Evolutionary conservation across 2,797 vertebrate genomes (phyloP).

Genomic region (Phoebastria nigripes): DNA sequence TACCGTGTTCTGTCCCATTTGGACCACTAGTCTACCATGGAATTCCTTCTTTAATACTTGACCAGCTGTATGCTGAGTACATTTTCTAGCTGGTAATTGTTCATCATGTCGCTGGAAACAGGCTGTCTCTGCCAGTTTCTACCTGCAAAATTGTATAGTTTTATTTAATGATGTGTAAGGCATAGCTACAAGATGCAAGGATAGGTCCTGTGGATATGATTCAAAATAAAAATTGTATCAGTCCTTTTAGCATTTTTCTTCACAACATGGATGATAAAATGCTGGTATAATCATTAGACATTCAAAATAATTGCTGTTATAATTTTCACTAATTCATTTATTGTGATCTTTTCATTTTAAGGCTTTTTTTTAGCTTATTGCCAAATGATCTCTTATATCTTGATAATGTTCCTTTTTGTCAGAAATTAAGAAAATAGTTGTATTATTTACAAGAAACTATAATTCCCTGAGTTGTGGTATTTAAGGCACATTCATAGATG

Average conservation of each 20-base stretch:
- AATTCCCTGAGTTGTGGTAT: background rate
- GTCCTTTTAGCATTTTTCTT: background rate
- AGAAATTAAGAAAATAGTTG: background rate
- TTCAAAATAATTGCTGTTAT: background rate
- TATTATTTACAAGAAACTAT: background rate
- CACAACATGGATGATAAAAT: background rate
- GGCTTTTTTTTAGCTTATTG: background rate
- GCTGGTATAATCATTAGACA: background rate
- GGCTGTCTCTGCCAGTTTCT: background rate
- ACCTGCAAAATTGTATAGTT: background rate
- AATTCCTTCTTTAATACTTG: background rate
- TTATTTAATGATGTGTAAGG: background rate
- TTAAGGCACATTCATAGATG: background rate
- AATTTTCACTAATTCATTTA: background rate
- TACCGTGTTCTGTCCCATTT: background rate
- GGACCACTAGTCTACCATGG: background rate
- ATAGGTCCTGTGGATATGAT: background rate
- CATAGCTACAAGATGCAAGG: background rate
- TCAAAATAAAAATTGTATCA: background rate
- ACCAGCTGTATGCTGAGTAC: background rate
- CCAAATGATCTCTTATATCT: background rate
- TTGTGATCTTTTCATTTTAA: background rate
- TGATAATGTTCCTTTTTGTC: background rate
- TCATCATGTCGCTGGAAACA: background rate
- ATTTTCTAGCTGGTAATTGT: background rate